These are phyloP conservation scores for Dendrolimus kikuchii DNA, from an alignment of 1,140 invertebrate genomes.

Conservation along the genomic window DNA sequence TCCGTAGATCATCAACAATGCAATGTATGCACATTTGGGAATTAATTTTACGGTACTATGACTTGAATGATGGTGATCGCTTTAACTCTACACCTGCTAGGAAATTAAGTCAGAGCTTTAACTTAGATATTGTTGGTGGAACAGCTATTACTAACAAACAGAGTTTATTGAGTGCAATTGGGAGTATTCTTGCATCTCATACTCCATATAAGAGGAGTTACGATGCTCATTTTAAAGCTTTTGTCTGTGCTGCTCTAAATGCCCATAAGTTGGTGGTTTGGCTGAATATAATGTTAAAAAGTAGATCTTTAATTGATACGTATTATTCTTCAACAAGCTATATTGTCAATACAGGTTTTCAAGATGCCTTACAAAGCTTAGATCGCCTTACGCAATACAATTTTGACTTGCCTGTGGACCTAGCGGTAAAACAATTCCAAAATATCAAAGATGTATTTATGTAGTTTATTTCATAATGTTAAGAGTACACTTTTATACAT, in stretches of 20 bases:
- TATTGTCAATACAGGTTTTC: constrained; percentile 96
- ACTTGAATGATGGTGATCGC: constrained; percentile 70
- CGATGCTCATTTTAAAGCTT: constrained; percentile 98
- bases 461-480: constrained; percentile 45
- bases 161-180: constrained; percentile 91
- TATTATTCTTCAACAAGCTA: constrained; percentile 98
- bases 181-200: constrained; percentile 93
- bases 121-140: constrained; percentile 93
- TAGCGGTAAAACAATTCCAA: constrained; percentile 95
- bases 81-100: constrained; percentile 96
- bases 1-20: constrained; percentile 72
- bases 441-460: constrained; percentile 98
- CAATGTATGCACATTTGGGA: constrained; percentile 70
- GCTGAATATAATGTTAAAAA: constrained; percentile 94
- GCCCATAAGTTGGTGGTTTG: constrained; percentile 92
- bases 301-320: constrained; percentile 88
- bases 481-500: constrained; percentile 41
- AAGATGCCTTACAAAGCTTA: constrained; percentile 93
- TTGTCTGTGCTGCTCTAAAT: constrained; percentile 96
- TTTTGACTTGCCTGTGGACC: constrained; percentile 95
- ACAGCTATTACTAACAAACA: constrained; percentile 92
- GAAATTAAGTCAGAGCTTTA: constrained; percentile 98
- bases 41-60: constrained; percentile 58
- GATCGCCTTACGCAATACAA: constrained; percentile 89
- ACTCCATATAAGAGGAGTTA: constrained; percentile 92